Evolutionary conservation across 1,140 invertebrate genomes (phyloP), one percentile per base, ranked within the genome.

Genomic region (Heliconius eleuchia): DNA sequence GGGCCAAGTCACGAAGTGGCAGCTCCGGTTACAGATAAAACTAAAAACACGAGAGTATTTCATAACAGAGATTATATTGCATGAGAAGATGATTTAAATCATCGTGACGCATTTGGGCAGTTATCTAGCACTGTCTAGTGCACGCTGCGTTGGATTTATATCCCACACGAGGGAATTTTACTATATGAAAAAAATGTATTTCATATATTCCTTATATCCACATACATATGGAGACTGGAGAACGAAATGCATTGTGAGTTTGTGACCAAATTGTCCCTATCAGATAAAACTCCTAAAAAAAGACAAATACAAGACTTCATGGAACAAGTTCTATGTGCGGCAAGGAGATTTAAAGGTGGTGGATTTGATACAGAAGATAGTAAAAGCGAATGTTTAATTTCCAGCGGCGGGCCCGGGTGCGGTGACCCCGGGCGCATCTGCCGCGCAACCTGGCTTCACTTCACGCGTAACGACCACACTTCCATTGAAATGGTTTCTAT

Each of bases 371-470:
- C 73, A 74, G 77, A 79, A 73, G 73, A 74, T 80, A 88, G 85
- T 90, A 91, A 91, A 89, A 89, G 84, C 85, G 81, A 81, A 85
- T 80, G 84, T 75, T 86, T 84, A 84, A 80, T 88, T 84, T 82
- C 88, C 89, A 92, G 87, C 89, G 86, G 80, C 82, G 85, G 73
- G 70, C 77, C 77, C 83, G 87, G 83, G 90, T 86, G 87, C 88
- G 89, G 84, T 92, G 90, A 92, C 90, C 89, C 83, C 87, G 79
- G 83, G 78, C 85, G 86, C 91, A 91, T 91, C 91, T 90, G 91
- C 88, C 89, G 85, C 85, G 74, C 83, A 80, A 83, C 85, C 86
- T 84, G 86, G 82, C 84, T 88, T 87, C 85, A 85, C 85, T 85
- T 86, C 82, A 87, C 84, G 86, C 86, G 82, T 87, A 87, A 86